phyloP scores from a whole-genome alignment of 2,797 vertebrate genomes.

The Premnoplex brunnescens region DNA sequence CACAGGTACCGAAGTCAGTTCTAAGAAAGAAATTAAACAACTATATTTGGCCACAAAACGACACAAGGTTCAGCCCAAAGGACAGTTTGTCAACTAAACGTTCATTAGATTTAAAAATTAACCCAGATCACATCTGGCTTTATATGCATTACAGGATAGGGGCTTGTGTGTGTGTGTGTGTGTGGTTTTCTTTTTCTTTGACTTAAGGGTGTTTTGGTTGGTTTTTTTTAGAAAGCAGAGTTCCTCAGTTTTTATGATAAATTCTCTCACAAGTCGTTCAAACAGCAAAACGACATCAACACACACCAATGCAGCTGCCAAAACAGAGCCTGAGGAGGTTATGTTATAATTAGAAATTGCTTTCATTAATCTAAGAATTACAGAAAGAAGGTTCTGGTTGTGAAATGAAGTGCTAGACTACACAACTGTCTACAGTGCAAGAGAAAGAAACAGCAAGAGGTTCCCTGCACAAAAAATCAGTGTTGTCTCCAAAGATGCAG shows the following conservation, averaged over 20 bases:
- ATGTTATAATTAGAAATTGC: neutral
- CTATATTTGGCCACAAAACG: neutral
- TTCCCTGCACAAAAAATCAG: neutral
- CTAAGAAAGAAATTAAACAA: neutral
- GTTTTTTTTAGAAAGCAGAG: neutral
- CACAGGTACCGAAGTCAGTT: neutral
- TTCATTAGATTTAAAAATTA: neutral
- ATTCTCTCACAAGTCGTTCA: neutral
- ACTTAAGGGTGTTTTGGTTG: neutral
- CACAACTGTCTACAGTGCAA: neutral
- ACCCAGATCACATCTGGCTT: neutral
- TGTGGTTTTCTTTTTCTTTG: neutral
- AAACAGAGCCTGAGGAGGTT: neutral
- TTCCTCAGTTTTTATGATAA: neutral
- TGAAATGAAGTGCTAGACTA: neutral
- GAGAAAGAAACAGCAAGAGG: neutral
- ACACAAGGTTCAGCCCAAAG: neutral
- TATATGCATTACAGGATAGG: neutral
- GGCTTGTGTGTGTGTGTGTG: rapidly evolving
- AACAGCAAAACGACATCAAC: neutral
- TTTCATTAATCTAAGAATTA: neutral
- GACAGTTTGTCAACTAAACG: neutral
- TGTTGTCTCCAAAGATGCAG: neutral
- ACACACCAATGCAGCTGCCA: neutral
- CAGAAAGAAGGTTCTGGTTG: neutral